Evolutionary conservation across 2,888 invertebrate species (phyloP).

Genomic region (Diploptera punctata): DNA sequence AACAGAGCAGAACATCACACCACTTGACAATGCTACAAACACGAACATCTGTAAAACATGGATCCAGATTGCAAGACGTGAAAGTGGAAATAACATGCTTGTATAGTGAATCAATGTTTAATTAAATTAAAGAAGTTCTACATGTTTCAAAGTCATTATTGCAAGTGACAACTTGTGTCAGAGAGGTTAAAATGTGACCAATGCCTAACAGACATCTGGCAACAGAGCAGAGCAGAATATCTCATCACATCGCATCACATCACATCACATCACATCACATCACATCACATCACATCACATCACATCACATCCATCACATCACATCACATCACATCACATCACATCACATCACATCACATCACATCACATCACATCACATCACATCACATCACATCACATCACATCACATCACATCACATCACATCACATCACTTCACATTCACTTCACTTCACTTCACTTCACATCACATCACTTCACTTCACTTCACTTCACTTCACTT

Average conservation of each 20-base stretch:
- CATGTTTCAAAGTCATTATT: too few relatives aligned
- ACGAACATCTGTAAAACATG: too few relatives aligned
- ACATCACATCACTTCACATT: neutral
- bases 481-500: neutral
- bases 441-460: neutral
- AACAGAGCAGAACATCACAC: too few relatives aligned
- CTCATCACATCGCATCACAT: neutral
- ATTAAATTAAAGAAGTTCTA: too few relatives aligned
- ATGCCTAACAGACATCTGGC: too few relatives aligned
- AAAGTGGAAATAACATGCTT: too few relatives aligned
- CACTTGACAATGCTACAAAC: too few relatives aligned
- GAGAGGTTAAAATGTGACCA: too few relatives aligned
- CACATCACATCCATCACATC: conserved; percentile 17
- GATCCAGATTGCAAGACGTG: too few relatives aligned
- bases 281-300: conserved; percentile 15
- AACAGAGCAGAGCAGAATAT: neutral
- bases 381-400: neutral
- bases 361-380: neutral
- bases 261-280: conserved; percentile 17
- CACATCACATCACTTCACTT: neutral
- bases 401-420: neutral
- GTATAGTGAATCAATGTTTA: too few relatives aligned
- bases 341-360: conserved; percentile 7
- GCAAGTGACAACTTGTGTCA: too few relatives aligned
- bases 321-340: conserved; percentile 17